Conservation (phyloP, 2,797 vertebrate species). For the Dendrocincla fuliginosa region DNA sequence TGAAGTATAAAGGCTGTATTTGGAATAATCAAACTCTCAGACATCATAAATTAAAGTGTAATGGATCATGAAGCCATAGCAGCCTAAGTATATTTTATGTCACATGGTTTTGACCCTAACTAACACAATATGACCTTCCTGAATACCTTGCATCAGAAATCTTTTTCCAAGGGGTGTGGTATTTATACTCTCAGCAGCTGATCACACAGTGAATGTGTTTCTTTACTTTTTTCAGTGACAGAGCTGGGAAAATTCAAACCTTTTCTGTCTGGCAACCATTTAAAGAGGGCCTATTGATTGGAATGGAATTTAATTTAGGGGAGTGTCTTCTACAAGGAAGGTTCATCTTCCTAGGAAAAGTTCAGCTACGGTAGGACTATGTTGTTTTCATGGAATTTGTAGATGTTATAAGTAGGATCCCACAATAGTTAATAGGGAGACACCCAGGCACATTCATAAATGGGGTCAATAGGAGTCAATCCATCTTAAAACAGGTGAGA, state of each 20-base stretch:
- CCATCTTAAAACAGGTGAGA: background rate
- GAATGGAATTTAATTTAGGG: background rate
- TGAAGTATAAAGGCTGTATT: background rate
- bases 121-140: background rate
- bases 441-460: background rate
- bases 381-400: background rate
- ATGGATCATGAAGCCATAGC: background rate
- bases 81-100: background rate
- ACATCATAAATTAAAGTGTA: background rate
- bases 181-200: background rate
- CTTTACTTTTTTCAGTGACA: background rate
- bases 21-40: background rate
- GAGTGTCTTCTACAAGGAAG: background rate
- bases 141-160: background rate
- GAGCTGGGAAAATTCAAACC: background rate
- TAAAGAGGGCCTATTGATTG: background rate
- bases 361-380: background rate
- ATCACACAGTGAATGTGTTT: background rate
- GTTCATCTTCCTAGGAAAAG: background rate
- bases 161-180: background rate
- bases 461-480: background rate
- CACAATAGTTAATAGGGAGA: background rate
- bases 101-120: background rate
- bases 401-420: background rate
- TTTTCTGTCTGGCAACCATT: background rate